These are phyloP conservation scores for Caiman crocodilus DNA, from an alignment of 2,797 vertebrate species.

Conservation along the genomic window DNA sequence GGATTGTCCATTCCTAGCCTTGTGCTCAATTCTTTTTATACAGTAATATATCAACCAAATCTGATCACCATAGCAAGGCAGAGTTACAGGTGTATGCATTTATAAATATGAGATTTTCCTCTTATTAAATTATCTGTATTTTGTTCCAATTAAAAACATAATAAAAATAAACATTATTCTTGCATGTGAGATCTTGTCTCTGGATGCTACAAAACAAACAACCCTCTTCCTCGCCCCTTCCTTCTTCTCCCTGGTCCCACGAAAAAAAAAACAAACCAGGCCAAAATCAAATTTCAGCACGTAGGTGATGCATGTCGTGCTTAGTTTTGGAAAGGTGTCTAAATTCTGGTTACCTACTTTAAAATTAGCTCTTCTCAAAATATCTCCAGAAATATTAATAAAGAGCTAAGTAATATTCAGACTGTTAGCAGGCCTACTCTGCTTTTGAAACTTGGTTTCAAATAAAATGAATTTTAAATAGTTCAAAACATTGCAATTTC, in stretches of 20 bases:
- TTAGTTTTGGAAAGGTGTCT: not conserved
- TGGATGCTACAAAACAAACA: not conserved
- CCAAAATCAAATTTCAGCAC: conserved; percentile 1
- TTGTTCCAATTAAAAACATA: conserved; percentile 4
- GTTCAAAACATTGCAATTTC: conserved; percentile 62
- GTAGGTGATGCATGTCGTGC: not conserved
- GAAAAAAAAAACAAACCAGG: conserved; percentile 2
- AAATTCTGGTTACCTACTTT: conserved; percentile 34
- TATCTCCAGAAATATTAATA: conserved; percentile 6
- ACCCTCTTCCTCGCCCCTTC: too few relatives aligned
- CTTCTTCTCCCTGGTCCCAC: too few relatives aligned
- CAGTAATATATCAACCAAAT: conserved; percentile 10
- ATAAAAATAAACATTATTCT: conserved; percentile 29
- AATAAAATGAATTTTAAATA: conserved; percentile 65
- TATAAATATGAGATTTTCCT: not conserved
- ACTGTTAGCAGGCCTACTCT: conserved; percentile 39
- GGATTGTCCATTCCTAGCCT: conserved; percentile 7
- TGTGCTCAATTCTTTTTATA: conserved; percentile 57
- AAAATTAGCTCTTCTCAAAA: conserved; percentile 50
- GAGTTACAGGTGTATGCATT: not conserved
- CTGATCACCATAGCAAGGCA: not conserved
- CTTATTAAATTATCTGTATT: not conserved
- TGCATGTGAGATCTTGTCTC: not conserved
- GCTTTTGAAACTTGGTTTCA: conserved; percentile 61
- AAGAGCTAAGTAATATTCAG: conserved; percentile 20